These are phyloP conservation scores for Ahaetulla prasina DNA, from an alignment of 2,113 vertebrate species.

Conservation along the genomic window DNA sequence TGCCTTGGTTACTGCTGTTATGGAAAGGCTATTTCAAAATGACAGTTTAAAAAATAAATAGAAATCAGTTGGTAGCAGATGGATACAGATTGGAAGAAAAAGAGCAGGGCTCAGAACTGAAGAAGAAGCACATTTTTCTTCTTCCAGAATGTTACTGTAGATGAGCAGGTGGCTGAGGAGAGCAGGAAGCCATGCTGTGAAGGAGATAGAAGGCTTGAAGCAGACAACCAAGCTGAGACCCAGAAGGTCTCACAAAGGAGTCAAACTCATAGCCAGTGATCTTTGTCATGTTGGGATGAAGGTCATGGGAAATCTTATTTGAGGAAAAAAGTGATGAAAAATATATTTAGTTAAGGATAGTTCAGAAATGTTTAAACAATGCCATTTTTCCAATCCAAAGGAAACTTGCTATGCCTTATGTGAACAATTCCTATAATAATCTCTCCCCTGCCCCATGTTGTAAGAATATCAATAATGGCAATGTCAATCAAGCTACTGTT, in stretches of 20 bases:
- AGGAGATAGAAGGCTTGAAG: not conserved
- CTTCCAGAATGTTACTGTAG: not conserved
- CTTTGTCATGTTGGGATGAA: not conserved
- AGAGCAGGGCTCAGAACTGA: not conserved
- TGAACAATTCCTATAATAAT: not conserved
- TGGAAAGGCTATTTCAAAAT: not conserved
- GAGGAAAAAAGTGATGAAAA: not conserved
- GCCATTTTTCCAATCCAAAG: not conserved
- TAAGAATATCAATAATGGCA: not conserved
- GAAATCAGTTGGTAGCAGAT: not conserved
- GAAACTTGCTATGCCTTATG: not conserved
- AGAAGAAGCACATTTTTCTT: not conserved
- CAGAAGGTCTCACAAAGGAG: not conserved
- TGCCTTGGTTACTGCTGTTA: not conserved
- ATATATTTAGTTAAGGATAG: not conserved
- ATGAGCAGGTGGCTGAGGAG: not conserved
- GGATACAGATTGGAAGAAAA: not conserved
- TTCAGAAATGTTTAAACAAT: not conserved
- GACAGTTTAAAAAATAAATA: not conserved
- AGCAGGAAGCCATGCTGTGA: not conserved
- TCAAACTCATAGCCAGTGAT: not conserved
- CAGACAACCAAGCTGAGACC: not conserved
- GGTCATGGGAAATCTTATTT: not conserved
- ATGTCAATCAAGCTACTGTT: not conserved
- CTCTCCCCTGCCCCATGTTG: not conserved